Base-by-base conservation (phyloP, 2,113 vertebrate species). In the Vulpes ferrilata region DNA sequence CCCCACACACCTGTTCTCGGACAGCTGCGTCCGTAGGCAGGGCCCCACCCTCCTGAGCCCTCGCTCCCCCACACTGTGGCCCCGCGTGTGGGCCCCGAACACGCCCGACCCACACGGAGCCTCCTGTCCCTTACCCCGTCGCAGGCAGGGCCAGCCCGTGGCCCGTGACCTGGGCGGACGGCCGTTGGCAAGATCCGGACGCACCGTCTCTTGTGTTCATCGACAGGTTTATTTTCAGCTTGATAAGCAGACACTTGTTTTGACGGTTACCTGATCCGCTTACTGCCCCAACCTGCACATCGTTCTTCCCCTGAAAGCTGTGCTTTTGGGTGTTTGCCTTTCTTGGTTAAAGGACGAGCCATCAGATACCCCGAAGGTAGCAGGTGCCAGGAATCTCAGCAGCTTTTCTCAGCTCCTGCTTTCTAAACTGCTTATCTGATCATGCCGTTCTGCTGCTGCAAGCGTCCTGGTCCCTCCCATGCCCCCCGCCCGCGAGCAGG, bases 401-500 rank as follows among this genome's bases (percentile, higher is more conserved):
- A 73, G 92, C 38, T 6, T 88, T 92, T 92, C 83, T 80, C 10
- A 84, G 13, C 9, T 78, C 35, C 25, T 64, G 60, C 11, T 93
- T 90, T 57, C 27, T 73, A 22, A 48, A 80, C 43, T 32, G 80
- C 48, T 93, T 43, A 38, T 25, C 53, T 71, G 88, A 27, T 62
- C 48, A 13, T 59, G 30, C 15, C 74, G 30, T 27, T 59, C 83
- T 88, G 25, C 48, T 82, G 27, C 51, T 59, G 87, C 13, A 19
- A 76, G 59, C 1, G 20, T 30, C 11, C 3, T 23, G 38, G 78
- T 12, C 20, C 62, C 6, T 80, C 57, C 38, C 7, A 3, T 7
- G 55, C 2, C 35, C 55, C 13, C 53, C 7, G 11, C 0, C 12
- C 8, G 2, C 22, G 30, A 51, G 5, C 22, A 15, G 7, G 4